Conservation (phyloP, 2,888 invertebrate species). For the Diloba caeruleocephala region DNA sequence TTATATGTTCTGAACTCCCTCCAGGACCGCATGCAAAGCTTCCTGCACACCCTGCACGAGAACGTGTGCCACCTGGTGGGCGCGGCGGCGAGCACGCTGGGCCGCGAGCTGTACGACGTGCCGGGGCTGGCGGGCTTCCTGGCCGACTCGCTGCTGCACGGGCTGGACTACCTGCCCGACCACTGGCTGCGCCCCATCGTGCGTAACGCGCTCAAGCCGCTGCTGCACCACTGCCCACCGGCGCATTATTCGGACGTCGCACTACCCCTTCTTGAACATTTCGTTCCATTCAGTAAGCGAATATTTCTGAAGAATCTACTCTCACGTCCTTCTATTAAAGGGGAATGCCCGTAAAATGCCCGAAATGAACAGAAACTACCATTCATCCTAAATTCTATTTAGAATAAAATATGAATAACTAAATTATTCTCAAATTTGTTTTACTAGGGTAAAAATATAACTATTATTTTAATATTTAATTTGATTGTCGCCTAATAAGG, state of each 20-base stretch:
- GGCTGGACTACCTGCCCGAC: conserved; percentile 94
- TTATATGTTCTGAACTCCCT: no score
- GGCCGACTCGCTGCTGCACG: conserved; percentile 91
- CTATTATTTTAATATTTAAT: no score
- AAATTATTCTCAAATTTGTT: no score
- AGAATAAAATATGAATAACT: no score
- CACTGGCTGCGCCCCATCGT: conserved; percentile 95
- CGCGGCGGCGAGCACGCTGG: conserved; percentile 93
- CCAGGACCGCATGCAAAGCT: conserved; percentile 95
- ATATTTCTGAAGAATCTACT: no score
- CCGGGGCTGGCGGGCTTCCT: conserved; percentile 93
- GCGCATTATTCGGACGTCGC: conserved; percentile 93
- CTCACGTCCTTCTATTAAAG: no score
- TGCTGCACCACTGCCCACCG: conserved; percentile 95
- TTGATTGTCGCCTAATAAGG: no score
- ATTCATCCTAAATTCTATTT: no score
- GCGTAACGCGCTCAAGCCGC: conserved; percentile 95
- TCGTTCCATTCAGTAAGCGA: conserved; percentile 93
- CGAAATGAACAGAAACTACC: no score
- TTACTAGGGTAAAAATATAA: no score
- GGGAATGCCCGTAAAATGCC: no score
- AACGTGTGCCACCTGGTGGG: conserved; percentile 89
- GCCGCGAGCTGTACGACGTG: conserved; percentile 95
- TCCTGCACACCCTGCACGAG: conserved; percentile 94
- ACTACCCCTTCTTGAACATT: conserved; percentile 93